Evolutionary conservation across 2,888 invertebrate species (phyloP).

Genomic region (Tetragonisca angustula): DNA sequence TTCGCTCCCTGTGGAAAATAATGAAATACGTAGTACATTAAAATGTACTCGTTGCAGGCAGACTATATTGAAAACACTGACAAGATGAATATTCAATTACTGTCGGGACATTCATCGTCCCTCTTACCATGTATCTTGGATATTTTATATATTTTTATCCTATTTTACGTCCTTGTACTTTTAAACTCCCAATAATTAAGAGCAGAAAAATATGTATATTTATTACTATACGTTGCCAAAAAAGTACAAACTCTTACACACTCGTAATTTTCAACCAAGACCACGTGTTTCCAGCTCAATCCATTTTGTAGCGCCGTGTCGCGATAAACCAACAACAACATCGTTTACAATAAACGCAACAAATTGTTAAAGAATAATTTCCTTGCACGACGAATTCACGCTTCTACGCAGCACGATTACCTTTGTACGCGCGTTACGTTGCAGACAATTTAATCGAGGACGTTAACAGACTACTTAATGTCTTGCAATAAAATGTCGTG

Average conservation of each 20-base stretch:
- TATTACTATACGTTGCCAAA: no score
- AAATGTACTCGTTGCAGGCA: not conserved
- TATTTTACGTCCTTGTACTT: no score
- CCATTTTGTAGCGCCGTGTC: not conserved
- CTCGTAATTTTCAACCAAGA: not conserved
- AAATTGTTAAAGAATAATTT: not conserved
- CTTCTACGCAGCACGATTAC: not conserved
- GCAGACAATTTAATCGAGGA: slow-evolving; percentile 27
- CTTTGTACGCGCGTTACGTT: slow-evolving; percentile 3
- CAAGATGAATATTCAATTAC: not conserved
- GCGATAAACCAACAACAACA: no score
- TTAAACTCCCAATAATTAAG: no score
- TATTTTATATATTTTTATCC: no score
- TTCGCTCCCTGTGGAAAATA: not conserved
- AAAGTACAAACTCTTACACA: not conserved
- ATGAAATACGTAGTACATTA: not conserved
- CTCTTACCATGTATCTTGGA: no score
- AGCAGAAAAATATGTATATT: no score
- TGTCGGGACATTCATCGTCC: no score
- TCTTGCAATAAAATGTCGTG: slow-evolving; percentile 36
- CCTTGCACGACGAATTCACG: not conserved
- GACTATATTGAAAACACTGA: not conserved
- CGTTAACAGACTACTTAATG: slow-evolving; percentile 26
- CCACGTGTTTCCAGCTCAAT: not conserved
- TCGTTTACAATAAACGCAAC: not conserved